Evolutionary conservation across 2,888 invertebrate genomes (phyloP), one percentile per base, ranked within the genome.

Genomic region (Gerris lacustris): DNA sequence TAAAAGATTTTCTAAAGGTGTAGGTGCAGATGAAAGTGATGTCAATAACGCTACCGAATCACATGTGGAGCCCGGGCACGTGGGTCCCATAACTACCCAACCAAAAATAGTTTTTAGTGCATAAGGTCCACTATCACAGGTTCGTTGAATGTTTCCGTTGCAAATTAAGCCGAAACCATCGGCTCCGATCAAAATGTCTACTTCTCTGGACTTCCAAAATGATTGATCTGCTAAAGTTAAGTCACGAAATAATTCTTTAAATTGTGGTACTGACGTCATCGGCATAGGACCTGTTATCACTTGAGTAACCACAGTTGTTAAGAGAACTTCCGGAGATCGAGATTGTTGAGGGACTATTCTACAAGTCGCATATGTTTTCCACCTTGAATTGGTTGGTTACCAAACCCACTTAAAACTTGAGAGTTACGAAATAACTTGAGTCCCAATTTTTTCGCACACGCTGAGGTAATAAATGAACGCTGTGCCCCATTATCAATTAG

Each of bases 401-500:
- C 70, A 7, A 70, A n/a, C 4, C 70, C 31, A 6, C 47, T 31
- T 7, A 70, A 6, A 47, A n/a, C 67, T 15, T 67, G 67, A 2
- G 67, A 67, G 18, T 11, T 45, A 6, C 6, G 6, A 6, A 11
- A 43, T 31, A 44, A 17, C 15, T 45, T 17, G 5, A 70, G 43
- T 7, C 70, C 70, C 17, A 70, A 45, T 62, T 43, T 67, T n/a
- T 70, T n/a, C 6, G 45, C 45, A 45, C 70, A 67, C 6, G 2
- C 44, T 18, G 18, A 7, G 6, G 70, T 67, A 18, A 70, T 67
- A 7, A 67, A 67, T 7, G 70, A 70, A n/a, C 66, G 67, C 67
- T 70, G 70, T 15, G 45, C 31, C 6, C 70, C 70, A 44, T n/a
- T 55, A 62, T 70, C 70, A 45, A 70, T 11, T 15, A 70, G 31